A percentile compares a stretch with the other conserved stretches of the same genome.
Evolutionary conservation across 2,888 invertebrate species (phyloP).

Genomic region (Drosophila picticornis): DNA sequence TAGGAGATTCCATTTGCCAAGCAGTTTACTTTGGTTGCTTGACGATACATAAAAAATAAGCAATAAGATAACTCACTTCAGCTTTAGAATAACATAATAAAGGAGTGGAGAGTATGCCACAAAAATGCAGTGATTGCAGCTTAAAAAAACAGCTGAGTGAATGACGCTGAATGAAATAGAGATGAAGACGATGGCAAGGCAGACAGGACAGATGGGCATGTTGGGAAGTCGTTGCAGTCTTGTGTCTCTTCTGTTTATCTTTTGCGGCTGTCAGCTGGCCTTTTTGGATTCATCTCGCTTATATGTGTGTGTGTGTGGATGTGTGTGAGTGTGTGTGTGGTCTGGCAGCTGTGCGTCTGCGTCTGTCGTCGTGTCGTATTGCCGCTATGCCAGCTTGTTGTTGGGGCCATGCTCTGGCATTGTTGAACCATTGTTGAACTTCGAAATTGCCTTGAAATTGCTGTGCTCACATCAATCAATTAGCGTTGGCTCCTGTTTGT

Average conservation of each 20-base stretch:
- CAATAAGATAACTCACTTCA: background rate
- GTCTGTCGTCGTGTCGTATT: conserved; percentile 20
- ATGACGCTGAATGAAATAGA: conserved; percentile 3
- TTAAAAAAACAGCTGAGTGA: conserved; percentile 8
- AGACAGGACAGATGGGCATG: background rate
- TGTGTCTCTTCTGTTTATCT: conserved; percentile 63
- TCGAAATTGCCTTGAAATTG: conserved; percentile 78
- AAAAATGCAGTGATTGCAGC: conserved; percentile 42
- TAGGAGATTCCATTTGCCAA: background rate
- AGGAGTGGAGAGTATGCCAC: background rate
- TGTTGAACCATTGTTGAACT: conserved; percentile 73
- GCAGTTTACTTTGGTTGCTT: background rate
- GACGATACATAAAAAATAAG: background rate
- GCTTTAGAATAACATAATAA: background rate
- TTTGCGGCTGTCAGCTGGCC: conserved; percentile 65
- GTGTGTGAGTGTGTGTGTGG: background rate
- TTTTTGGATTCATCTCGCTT: conserved; percentile 57
- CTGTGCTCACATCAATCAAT: conserved; percentile 78
- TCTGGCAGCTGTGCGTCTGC: conserved; percentile 45
- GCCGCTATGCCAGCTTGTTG: conserved; percentile 8
- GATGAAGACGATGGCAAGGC: background rate
- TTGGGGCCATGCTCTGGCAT: conserved; percentile 30
- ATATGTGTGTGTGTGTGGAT: background rate
- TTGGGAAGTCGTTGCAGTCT: conserved; percentile 15
- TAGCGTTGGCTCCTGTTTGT: conserved; percentile 55